Conservation (phyloP, 2,113 vertebrate species). For the Cryptotis parvus region DNA sequence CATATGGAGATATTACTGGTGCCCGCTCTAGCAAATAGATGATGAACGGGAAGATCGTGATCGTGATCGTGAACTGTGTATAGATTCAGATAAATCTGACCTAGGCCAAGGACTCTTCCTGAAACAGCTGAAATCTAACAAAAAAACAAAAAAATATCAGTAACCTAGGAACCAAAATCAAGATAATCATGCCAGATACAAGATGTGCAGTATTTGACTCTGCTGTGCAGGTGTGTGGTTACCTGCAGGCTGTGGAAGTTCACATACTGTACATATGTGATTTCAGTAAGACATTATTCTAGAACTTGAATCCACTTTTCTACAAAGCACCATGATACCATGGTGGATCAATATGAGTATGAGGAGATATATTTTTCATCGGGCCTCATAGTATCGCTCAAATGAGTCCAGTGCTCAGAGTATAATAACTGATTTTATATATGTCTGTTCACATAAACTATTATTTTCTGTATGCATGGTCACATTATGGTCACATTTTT, state of each 20-base stretch:
- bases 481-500: too few species aligned
- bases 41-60: too few species aligned
- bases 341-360: background rate
- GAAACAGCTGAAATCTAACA: background rate
- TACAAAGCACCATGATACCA: background rate
- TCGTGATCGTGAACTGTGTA: too few species aligned
- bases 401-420: background rate
- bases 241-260: background rate
- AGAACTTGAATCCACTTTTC: slow-evolving; percentile 20
- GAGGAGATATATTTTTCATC: background rate
- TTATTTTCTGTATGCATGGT: too few species aligned
- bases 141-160: background rate
- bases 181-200: background rate
- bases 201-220: background rate
- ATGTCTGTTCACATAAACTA: too few species aligned
- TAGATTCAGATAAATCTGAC: background rate
- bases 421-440: background rate
- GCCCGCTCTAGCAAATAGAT: too few species aligned
- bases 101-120: background rate
- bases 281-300: background rate
- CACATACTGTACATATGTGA: background rate
- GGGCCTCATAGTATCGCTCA: background rate
- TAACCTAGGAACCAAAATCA: background rate
- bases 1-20: too few species aligned
- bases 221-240: background rate